These are phyloP conservation scores for Cosmopolites sordidus DNA, from an alignment of 2,888 invertebrate species.

Conservation along the genomic window DNA sequence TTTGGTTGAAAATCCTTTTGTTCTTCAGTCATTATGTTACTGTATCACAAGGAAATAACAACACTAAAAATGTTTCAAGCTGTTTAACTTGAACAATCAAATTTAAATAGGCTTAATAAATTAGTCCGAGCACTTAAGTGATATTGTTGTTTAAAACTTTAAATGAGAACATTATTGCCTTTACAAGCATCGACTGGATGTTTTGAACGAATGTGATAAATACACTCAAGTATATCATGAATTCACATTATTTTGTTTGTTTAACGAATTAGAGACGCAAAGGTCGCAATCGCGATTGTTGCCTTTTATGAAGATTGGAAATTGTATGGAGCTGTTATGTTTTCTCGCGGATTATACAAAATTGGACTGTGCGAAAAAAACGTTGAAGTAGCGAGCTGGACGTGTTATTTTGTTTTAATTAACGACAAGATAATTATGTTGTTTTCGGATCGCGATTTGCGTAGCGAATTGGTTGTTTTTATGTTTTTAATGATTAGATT, in stretches of 20 bases:
- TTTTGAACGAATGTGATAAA: conserved; percentile 13
- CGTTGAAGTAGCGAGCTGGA: no score
- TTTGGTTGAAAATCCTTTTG: not conserved
- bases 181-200: conserved; percentile 1
- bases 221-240: conserved; percentile 5
- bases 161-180: not conserved
- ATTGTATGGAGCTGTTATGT: no score
- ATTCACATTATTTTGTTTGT: conserved; percentile 13
- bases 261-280: conserved; percentile 19
- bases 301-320: no score
- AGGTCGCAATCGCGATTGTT: conserved; percentile 8
- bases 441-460: not conserved
- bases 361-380: no score
- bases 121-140: not conserved
- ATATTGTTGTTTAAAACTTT: not conserved
- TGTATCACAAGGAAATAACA: not conserved
- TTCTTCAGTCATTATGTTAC: not conserved
- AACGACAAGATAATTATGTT: not conserved
- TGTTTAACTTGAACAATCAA: not conserved
- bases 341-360: no score
- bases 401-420: not conserved
- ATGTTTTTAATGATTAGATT: no score
- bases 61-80: not conserved
- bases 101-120: not conserved
- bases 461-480: no score